A percentile compares a stretch with the other conserved stretches of the same genome.
Evolutionary conservation across 1,140 invertebrate species (phyloP).

Genomic region (Bathynomus jamesi): DNA sequence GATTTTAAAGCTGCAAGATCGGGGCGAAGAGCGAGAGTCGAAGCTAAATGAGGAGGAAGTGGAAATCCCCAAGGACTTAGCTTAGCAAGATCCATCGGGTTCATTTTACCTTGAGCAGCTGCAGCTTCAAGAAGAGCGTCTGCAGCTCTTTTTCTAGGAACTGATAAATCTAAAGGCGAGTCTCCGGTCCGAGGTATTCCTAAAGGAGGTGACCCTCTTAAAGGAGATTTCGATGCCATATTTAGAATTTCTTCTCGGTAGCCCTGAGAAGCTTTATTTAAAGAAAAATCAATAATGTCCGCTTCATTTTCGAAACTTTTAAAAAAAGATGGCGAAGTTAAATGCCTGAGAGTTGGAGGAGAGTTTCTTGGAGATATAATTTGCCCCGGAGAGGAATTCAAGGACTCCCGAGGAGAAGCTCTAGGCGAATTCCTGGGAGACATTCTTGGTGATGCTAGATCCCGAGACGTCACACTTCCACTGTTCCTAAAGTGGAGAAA

Average conservation of each 20-base stretch:
- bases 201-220: constrained; percentile 41
- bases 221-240: constrained; percentile 25
- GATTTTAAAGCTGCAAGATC: constrained; percentile 43
- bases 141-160: constrained; percentile 57
- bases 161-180: constrained; percentile 68
- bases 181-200: constrained; percentile 52
- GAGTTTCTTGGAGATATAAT: constrained; percentile 27
- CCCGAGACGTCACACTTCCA: constrained; percentile 31
- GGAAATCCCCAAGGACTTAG: constrained; percentile 48
- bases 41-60: constrained; percentile 64
- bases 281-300: constrained; percentile 34
- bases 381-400: constrained; percentile 26
- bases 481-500: constrained; percentile 28
- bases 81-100: constrained; percentile 30
- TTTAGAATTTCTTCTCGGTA: constrained; percentile 25
- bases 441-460: constrained; percentile 26
- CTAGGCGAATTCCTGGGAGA: constrained; percentile 21
- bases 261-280: constrained; percentile 21
- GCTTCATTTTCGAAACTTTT: constrained; percentile 30
- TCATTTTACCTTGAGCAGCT: constrained; percentile 26
- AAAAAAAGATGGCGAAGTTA: constrained; percentile 17
- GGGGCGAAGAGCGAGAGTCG: constrained; percentile 31
- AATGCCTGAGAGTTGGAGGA: constrained; percentile 21
- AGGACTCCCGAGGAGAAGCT: constrained; percentile 28
- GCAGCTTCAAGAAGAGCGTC: constrained; percentile 36